phyloP scores from a whole-genome alignment of 2,797 vertebrate species.

The Sibirionetta formosa region DNA sequence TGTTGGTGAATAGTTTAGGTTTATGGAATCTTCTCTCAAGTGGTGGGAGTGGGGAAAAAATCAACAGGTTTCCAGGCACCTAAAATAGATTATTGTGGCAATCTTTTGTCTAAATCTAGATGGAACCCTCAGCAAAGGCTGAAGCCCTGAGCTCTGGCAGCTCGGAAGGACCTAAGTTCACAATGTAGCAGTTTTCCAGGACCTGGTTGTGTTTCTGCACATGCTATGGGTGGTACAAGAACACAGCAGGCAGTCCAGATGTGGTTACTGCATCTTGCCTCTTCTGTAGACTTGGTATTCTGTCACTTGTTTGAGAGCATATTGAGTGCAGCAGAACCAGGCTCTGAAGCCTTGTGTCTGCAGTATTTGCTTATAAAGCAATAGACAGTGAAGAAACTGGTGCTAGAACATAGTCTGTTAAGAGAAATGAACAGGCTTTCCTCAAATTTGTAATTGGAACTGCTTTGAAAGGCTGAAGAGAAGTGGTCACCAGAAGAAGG shows the following conservation, averaged over 20 bases:
- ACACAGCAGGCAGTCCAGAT: neutral
- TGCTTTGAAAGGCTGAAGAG: neutral
- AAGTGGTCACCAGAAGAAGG: neutral
- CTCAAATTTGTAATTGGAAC: neutral
- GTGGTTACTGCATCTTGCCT: neutral
- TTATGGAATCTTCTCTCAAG: neutral
- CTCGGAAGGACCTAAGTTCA: neutral
- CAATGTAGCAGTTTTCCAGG: neutral
- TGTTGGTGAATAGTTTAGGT: fast-evolving
- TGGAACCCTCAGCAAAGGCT: neutral
- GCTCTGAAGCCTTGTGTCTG: neutral
- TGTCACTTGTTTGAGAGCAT: fast-evolving
- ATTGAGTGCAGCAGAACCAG: neutral
- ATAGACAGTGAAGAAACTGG: fast-evolving
- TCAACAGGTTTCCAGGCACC: neutral
- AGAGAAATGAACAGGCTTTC: neutral
- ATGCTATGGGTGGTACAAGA: neutral
- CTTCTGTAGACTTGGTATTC: neutral
- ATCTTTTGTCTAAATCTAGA: neutral
- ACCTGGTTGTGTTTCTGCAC: fast-evolving
- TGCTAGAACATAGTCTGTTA: neutral
- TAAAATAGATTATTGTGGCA: neutral
- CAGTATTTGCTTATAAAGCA: neutral
- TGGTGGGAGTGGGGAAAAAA: neutral
- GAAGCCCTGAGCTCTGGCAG: neutral